A percentile compares a stretch with the other conserved stretches of the same genome.
Conservation (phyloP, 1,140 invertebrate genomes). For the Drosophila chauvacae region DNA sequence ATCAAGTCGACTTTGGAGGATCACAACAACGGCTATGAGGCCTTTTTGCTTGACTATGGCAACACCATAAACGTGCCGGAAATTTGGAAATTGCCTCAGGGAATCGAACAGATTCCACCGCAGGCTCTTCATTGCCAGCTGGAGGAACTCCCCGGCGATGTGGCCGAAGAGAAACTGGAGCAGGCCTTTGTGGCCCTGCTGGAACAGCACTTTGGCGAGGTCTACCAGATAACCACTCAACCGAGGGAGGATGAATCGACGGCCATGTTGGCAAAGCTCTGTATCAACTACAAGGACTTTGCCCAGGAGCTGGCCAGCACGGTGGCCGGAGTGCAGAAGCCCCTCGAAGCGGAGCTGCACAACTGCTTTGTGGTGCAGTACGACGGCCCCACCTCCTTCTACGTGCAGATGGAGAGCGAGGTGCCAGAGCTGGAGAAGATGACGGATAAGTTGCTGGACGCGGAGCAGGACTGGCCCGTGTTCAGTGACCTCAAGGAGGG, state of each 20-base stretch:
- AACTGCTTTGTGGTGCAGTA: constrained; percentile 86
- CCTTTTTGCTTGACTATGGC: constrained; percentile 90
- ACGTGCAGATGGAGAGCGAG: constrained; percentile 87
- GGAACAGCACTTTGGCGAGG: constrained; percentile 78
- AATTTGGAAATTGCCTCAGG: constrained; percentile 87
- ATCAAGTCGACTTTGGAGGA: constrained; percentile 86
- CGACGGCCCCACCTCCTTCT: constrained; percentile 87
- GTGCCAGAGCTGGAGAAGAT: constrained; percentile 86
- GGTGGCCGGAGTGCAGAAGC: constrained; percentile 64
- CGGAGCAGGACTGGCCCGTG: constrained; percentile 85
- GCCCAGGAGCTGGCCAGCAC: constrained; percentile 66
- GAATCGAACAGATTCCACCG: constrained; percentile 86
- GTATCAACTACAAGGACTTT: constrained; percentile 72
- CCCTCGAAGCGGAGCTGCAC: constrained; percentile 63
- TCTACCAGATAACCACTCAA: constrained; percentile 67
- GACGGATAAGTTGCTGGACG: constrained; percentile 85
- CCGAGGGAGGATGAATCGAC: constrained; percentile 16
- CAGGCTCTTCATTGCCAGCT: constrained; percentile 88
- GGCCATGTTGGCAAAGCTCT: constrained; percentile 47
- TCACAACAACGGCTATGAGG: constrained; percentile 85
- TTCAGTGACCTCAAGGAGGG: constrained; percentile 85
- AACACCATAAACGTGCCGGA: constrained; percentile 87
- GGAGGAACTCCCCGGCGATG: constrained; percentile 50
- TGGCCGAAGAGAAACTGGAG: constrained; percentile 47
- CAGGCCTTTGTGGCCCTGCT: constrained; percentile 62